Base-by-base conservation (phyloP, 2,113 vertebrate species). In the Brachionichthys hirsutus region DNA sequence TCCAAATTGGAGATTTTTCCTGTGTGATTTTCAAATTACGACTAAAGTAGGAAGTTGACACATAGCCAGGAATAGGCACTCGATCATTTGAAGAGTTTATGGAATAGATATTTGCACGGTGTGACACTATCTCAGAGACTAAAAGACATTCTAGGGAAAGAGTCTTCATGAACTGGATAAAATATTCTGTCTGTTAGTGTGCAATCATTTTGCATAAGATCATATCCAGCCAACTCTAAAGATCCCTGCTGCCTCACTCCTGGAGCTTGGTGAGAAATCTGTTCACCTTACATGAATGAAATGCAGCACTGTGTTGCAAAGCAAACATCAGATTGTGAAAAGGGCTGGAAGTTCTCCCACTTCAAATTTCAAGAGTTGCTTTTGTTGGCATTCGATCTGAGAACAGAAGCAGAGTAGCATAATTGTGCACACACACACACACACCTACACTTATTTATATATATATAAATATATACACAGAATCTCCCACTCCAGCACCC, bases 351-450 rank as follows among this genome's bases (percentile, higher is more conserved):
- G 67, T 73, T 87, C 81, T 80, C 78, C 77, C 87, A 86, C 73
- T 85, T 89, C 80, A 88, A 81, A 88, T 87, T 85, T 85, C 71
- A 48, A 75, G 68, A 72, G 53, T 69, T 88, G 87, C 84, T 91
- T 88, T 84, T 76, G 71, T 89, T 91, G 89, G 88, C 88, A 59
- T 83, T 72, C 49, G 82, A 91, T 89, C 85, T 88, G 78, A 91
- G 77, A 70, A 58, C 44, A 59, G 69, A 75, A 55, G 63, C 75
- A 67, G 84, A 64, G 72, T 61, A 65, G 81, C 73, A 66, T 70
- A 85, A 84, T 79, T 82, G 60, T 73, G 73, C 70, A 70, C 49
- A 77, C 69, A 80, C 60, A 79, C 30, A 70, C 67, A 70, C 62
- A 54, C 38, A 6, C 38, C 40, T 30, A 30, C 6, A 30, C 6